A percentile compares a stretch with the other conserved stretches of the same genome.
phyloP scores from a whole-genome alignment of 2,888 invertebrate species.

The Achlya flavicornis region DNA sequence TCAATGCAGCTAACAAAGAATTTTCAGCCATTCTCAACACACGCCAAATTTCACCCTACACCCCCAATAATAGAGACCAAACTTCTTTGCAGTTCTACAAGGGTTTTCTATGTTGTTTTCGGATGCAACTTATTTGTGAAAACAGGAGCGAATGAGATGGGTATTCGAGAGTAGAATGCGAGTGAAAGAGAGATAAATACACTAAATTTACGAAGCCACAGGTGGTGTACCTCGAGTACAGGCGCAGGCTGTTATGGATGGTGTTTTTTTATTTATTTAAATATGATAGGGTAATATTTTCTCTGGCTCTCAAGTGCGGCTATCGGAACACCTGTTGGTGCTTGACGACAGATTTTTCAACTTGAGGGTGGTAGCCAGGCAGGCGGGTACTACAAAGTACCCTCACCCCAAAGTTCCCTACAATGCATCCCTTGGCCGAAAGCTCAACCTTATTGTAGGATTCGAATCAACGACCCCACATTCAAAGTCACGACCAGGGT shows the following conservation, averaged over 20 bases:
- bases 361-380: too few species aligned
- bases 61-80: conserved; percentile 32
- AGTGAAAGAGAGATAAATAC: conserved; percentile 62
- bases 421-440: too few species aligned
- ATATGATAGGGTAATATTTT: too few species aligned
- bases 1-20: conserved; percentile 69
- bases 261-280: conserved; percentile 23
- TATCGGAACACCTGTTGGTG: too few species aligned
- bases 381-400: too few species aligned
- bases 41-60: conserved; percentile 45
- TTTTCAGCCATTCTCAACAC: conserved; percentile 39
- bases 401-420: too few species aligned
- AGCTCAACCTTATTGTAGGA: too few species aligned
- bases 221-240: conserved; percentile 81
- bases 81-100: conserved; percentile 41
- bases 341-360: too few species aligned
- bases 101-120: conserved; percentile 82
- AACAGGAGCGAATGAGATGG: conserved; percentile 70
- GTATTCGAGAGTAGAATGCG: conserved; percentile 36
- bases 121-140: conserved; percentile 83
- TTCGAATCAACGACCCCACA: too few species aligned
- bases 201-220: conserved; percentile 83
- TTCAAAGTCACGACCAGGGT: too few species aligned
- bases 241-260: conserved; percentile 49
- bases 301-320: too few species aligned